Conservation (phyloP, 2,113 vertebrate species). For the Sylvietta virens region DNA sequence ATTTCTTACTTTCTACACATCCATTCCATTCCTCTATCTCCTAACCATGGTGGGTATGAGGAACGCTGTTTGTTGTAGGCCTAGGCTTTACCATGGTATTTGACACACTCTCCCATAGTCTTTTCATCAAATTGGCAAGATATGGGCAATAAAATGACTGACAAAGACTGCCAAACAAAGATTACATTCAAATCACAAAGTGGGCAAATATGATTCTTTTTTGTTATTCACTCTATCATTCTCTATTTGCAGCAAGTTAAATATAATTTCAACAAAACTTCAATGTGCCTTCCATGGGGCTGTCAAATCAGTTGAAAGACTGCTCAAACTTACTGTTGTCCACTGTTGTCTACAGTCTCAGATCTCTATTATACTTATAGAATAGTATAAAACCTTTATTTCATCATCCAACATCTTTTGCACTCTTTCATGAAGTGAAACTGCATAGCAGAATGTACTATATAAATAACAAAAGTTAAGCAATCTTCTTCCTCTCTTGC, state of each 20-base stretch:
- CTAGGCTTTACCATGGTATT: neutral
- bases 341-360: neutral
- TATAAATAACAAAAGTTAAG: neutral
- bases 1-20: neutral
- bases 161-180: neutral
- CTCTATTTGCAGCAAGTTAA: neutral
- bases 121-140: neutral
- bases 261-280: neutral
- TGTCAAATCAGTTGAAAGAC: neutral
- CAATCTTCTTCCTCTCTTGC: neutral
- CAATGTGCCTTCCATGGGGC: neutral
- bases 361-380: neutral
- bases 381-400: neutral
- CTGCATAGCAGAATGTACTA: neutral
- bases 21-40: neutral
- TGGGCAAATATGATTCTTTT: neutral
- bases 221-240: neutral
- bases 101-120: neutral
- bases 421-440: neutral
- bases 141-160: neutral
- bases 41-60: neutral
- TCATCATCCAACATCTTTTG: neutral
- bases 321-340: neutral
- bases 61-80: neutral
- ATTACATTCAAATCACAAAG: neutral